phyloP scores from a whole-genome alignment of 2,888 invertebrate genomes.

The Melanchra persicariae region DNA sequence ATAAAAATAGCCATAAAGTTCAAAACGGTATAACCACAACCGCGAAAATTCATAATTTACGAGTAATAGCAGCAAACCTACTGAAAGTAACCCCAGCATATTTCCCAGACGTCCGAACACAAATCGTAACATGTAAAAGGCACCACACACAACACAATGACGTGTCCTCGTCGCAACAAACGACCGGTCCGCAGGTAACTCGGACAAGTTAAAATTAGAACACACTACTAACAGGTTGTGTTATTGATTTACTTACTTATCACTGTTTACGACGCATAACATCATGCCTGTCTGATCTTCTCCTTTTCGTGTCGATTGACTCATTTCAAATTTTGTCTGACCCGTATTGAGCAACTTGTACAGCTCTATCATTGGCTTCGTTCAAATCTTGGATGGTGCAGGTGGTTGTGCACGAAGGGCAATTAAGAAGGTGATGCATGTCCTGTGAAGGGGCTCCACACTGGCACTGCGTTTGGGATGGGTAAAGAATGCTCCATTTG shows the following conservation, averaged over 20 bases:
- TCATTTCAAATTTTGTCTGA: too few relatives aligned
- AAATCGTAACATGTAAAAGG: constrained; percentile 52
- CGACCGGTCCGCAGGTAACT: constrained; percentile 49
- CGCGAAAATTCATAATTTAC: background rate
- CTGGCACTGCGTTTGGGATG: too few relatives aligned
- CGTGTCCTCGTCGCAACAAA: constrained; percentile 39
- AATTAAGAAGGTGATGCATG: too few relatives aligned
- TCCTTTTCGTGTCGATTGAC: too few relatives aligned
- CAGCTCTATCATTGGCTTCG: too few relatives aligned
- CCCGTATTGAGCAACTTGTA: too few relatives aligned
- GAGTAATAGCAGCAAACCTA: background rate
- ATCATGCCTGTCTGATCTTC: background rate
- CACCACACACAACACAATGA: constrained; percentile 17
- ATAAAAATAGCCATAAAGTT: background rate
- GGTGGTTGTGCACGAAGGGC: too few relatives aligned
- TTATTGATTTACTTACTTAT: constrained; percentile 50
- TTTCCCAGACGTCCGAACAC: constrained; percentile 13
- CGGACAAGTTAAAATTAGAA: constrained; percentile 57
- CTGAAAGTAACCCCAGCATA: background rate
- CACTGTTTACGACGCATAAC: constrained; percentile 1
- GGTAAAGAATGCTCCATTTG: too few relatives aligned
- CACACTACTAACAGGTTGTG: constrained; percentile 47
- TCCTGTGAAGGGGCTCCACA: too few relatives aligned
- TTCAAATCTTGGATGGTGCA: too few relatives aligned
- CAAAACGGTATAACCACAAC: background rate